Conservation (phyloP, 2,113 vertebrate genomes). For the Xerus inauris region DNA sequence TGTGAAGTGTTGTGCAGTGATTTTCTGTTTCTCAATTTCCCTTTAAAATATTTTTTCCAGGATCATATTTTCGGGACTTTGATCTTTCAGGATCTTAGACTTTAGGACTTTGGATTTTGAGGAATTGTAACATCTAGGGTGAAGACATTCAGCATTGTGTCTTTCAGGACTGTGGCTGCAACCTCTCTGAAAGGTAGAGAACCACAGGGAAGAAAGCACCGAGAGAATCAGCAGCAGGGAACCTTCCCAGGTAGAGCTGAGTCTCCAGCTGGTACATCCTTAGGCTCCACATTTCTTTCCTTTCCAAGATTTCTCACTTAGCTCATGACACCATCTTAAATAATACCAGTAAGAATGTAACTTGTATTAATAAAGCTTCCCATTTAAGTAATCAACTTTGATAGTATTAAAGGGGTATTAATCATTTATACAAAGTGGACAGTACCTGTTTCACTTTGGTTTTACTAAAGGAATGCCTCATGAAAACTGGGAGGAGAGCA, state of each 20-base stretch:
- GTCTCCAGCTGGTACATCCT: too few relatives aligned
- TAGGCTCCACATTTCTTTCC: too few relatives aligned
- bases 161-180: neutral
- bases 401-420: neutral
- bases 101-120: neutral
- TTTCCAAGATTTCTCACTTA: neutral
- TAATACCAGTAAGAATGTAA: neutral
- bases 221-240: neutral
- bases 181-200: neutral
- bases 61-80: neutral
- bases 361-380: neutral
- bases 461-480: neutral
- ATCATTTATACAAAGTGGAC: neutral
- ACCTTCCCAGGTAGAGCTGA: too few relatives aligned
- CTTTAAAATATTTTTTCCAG: neutral
- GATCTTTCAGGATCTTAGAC: too few relatives aligned
- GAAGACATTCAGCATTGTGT: neutral
- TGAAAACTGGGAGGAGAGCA: neutral
- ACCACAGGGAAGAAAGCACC: neutral
- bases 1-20: neutral
- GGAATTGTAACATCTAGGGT: neutral
- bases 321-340: neutral
- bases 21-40: neutral
- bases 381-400: neutral
- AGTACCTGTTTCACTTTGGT: neutral